These are phyloP conservation scores for Porites divaricata DNA, from an alignment of 92 coral and sea anemone species.

Conservation along the genomic window DNA sequence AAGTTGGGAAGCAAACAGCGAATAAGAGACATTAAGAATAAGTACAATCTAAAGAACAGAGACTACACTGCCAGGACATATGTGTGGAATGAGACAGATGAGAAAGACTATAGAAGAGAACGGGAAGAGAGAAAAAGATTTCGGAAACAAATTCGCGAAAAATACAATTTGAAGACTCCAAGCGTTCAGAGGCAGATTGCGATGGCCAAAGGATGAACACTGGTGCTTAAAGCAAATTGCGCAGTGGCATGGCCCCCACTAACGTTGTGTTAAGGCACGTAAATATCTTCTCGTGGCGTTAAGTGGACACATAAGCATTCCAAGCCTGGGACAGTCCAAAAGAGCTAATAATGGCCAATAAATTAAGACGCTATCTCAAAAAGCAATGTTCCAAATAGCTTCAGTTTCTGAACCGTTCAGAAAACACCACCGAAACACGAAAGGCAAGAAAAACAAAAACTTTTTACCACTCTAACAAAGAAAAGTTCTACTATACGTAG, in stretches of 20 bases:
- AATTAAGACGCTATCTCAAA: no score
- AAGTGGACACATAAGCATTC: no score
- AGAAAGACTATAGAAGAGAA: slow-evolving; percentile 18
- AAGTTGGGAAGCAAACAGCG: slow-evolving; percentile 32
- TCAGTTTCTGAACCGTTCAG: no score
- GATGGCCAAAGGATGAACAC: slow-evolving; percentile 18
- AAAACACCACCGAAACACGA: no score
- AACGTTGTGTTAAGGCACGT: no score
- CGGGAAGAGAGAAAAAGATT: slow-evolving; percentile 29
- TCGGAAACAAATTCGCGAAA: slow-evolving; percentile 41
- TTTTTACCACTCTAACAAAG: no score
- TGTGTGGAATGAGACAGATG: slow-evolving; percentile 26
- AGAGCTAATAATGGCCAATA: no score
- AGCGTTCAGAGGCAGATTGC: not conserved
- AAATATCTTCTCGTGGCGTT: no score
- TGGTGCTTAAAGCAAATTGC: not conserved
- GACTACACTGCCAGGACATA: slow-evolving; percentile 31
- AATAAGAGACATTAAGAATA: slow-evolving; percentile 19
- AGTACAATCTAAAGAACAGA: slow-evolving; percentile 40
- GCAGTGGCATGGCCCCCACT: not conserved
- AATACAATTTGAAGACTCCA: slow-evolving; percentile 43
- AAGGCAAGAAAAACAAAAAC: no score
- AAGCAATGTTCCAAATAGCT: no score
- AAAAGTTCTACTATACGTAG: no score
- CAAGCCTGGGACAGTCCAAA: no score